Evolutionary conservation across 2,113 vertebrate genomes (phyloP).

Genomic region (Brachypteracias leptosomus): DNA sequence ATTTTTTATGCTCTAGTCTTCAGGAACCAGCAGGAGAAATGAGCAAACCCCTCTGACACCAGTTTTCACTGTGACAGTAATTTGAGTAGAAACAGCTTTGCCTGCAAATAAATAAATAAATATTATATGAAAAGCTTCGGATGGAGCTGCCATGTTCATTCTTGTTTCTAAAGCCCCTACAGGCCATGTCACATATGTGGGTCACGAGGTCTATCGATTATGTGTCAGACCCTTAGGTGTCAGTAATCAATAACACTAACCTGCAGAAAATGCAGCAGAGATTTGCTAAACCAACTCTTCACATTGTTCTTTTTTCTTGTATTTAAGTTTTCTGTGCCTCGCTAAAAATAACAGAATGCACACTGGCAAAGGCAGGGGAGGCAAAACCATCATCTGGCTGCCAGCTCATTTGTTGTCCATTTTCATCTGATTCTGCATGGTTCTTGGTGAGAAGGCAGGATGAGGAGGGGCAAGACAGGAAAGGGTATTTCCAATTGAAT

Average conservation of each 20-base stretch:
- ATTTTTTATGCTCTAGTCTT: neutral
- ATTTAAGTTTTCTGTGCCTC: neutral
- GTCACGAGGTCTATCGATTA: conserved; percentile 80
- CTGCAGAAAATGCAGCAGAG: conserved; percentile 74
- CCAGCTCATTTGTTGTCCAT: neutral
- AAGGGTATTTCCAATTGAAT: conserved; percentile 7
- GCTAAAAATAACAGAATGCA: neutral
- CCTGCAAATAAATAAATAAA: conserved; percentile 64
- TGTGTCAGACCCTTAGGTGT: conserved; percentile 77
- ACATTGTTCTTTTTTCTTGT: conserved; percentile 28
- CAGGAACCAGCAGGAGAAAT: neutral
- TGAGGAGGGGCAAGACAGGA: conserved; percentile 20
- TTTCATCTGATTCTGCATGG: neutral
- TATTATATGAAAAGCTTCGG: conserved; percentile 67
- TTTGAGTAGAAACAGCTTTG: conserved; percentile 64
- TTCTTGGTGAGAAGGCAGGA: conserved; percentile 6
- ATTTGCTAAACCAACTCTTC: conserved; percentile 50
- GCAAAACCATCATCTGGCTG: conserved; percentile 30
- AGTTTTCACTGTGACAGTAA: conserved; percentile 36
- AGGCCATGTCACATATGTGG: conserved; percentile 79
- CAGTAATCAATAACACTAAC: conserved; percentile 82
- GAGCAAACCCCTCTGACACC: conserved; percentile 22
- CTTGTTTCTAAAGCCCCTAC: conserved; percentile 77
- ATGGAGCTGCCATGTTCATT: conserved; percentile 72
- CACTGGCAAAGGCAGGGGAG: neutral